These are phyloP conservation scores for Delia radicum DNA, from an alignment of 1,140 invertebrate species.

Conservation along the genomic window DNA sequence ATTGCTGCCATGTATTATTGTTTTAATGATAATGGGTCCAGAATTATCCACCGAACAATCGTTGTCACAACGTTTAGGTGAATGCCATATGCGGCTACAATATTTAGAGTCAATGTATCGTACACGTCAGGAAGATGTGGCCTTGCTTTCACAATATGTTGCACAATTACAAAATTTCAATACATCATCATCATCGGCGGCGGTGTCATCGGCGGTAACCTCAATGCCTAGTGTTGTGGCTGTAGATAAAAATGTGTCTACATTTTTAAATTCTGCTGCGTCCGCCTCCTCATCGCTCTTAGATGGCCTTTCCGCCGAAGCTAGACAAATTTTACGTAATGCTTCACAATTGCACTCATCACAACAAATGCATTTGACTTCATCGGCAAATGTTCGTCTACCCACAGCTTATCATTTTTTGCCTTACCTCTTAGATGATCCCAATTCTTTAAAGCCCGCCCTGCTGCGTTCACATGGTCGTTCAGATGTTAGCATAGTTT, in stretches of 20 bases:
- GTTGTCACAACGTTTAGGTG: conserved; percentile 68
- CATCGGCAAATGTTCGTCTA: conserved; percentile 59
- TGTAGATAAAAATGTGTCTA: conserved; percentile 29
- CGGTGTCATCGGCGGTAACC: conserved; percentile 25
- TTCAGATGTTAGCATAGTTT: conserved; percentile 75
- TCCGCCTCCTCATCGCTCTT: neutral
- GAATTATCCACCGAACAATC: conserved; percentile 65
- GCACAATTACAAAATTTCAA: conserved; percentile 45
- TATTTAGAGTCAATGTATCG: conserved; percentile 72
- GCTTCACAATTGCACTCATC: conserved; percentile 40
- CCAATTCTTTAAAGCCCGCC: conserved; percentile 74
- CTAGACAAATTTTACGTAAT: conserved; percentile 58
- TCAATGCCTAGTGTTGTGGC: conserved; percentile 29
- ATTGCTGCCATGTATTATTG: conserved; percentile 60
- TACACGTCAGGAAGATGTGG: conserved; percentile 70
- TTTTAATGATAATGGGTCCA: conserved; percentile 57
- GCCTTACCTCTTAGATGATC: conserved; percentile 81
- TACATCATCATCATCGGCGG: conserved; percentile 9
- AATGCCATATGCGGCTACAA: conserved; percentile 69
- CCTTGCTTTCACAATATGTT: conserved; percentile 65
- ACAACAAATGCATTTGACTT: conserved; percentile 35
- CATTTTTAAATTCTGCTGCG: neutral
- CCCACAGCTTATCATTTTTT: conserved; percentile 84
- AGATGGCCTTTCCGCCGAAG: conserved; percentile 56
- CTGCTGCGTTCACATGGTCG: conserved; percentile 75